Percentiles rank a stretch among this genome's conserved stretches.
Conservation (phyloP, 2,113 vertebrate species). For the Pangasianodon hypophthalmus region DNA sequence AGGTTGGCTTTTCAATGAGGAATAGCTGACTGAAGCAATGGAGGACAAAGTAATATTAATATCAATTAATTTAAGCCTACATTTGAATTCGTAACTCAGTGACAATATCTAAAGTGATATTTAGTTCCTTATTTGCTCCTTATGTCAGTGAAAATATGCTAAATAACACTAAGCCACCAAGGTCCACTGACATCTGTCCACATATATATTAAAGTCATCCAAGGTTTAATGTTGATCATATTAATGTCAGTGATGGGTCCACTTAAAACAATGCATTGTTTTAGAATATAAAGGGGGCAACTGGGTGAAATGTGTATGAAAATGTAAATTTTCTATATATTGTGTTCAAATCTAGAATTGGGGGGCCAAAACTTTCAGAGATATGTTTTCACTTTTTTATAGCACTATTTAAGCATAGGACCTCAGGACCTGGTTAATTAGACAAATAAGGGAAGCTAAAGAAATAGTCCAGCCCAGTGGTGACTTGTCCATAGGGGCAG, state of each 20-base stretch:
- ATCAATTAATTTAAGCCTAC: not conserved
- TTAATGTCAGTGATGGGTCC: not conserved
- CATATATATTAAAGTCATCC: not conserved
- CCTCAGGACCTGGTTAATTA: not conserved
- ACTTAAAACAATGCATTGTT: not conserved
- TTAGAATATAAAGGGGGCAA: not conserved
- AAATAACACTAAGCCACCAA: not conserved
- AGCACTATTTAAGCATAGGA: not conserved
- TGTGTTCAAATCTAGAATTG: not conserved
- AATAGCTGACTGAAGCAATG: not conserved
- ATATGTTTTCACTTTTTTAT: not conserved
- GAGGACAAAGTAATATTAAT: not conserved
- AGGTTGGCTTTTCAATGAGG: not conserved
- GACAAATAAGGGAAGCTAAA: not conserved
- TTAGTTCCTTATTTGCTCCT: not conserved
- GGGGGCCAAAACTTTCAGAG: not conserved
- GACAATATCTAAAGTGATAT: not conserved
- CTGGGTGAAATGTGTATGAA: not conserved
- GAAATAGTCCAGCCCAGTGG: not conserved
- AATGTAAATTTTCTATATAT: not conserved
- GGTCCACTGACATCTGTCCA: not conserved
- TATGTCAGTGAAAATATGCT: not conserved
- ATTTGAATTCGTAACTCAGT: not conserved
- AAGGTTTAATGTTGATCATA: not conserved
- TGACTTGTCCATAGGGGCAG: not conserved